These are phyloP conservation scores for Tipula helvola DNA, from an alignment of 2,888 invertebrate species.

Conservation along the genomic window DNA sequence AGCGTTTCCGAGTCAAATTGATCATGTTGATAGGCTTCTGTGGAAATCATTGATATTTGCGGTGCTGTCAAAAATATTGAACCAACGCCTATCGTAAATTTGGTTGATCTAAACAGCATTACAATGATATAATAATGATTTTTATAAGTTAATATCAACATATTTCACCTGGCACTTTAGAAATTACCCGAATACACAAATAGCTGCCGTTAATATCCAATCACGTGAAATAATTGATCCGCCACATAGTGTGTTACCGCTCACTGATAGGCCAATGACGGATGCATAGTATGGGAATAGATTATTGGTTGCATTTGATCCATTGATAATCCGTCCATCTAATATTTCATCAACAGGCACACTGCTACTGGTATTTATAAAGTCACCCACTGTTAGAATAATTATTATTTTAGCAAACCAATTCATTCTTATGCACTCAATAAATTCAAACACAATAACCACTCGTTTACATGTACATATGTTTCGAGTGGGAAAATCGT, in stretches of 20 bases:
- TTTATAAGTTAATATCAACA: no score
- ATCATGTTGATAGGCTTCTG: background rate
- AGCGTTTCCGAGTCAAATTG: background rate
- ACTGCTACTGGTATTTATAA: background rate
- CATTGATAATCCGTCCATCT: background rate
- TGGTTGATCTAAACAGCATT: background rate
- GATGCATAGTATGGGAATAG: background rate
- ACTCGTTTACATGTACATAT: background rate
- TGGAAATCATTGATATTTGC: background rate
- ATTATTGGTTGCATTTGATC: background rate
- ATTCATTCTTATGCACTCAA: background rate
- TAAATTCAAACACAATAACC: background rate
- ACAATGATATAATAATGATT: background rate
- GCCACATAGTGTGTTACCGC: background rate
- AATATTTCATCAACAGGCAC: background rate
- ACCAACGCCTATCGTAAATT: background rate
- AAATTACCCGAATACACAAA: background rate
- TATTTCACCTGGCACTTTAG: background rate
- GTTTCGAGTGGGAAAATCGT: background rate
- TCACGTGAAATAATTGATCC: background rate
- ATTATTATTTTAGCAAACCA: background rate
- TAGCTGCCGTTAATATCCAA: background rate
- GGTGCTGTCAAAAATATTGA: background rate
- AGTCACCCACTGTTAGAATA: background rate
- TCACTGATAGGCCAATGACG: background rate